A percentile compares a stretch with the other conserved stretches of the same genome.
These are phyloP conservation scores for Bombus ignitus DNA, from an alignment of 1,140 invertebrate species.

Conservation along the genomic window DNA sequence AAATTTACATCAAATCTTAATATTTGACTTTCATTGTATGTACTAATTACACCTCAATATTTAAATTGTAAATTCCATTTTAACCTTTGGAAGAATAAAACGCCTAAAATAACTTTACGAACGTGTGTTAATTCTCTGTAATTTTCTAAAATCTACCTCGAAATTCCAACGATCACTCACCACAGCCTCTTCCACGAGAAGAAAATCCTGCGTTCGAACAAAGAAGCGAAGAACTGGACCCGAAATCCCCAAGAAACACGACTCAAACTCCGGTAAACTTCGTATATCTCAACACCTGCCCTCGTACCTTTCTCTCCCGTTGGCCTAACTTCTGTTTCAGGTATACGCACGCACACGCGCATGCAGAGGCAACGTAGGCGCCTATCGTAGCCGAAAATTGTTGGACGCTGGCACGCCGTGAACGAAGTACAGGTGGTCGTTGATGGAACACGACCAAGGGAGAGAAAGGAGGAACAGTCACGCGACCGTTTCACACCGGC, in stretches of 20 bases:
- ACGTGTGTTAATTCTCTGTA: not conserved
- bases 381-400: slow-evolving; percentile 1
- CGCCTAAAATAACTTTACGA: not conserved
- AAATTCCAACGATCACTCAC: not conserved
- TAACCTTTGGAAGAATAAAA: not conserved
- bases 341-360: not conserved
- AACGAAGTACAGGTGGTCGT: slow-evolving; percentile 20
- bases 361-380: not conserved
- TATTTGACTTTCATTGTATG: no score
- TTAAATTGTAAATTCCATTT: no score
- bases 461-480: not conserved
- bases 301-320: slow-evolving; percentile 22
- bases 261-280: not conserved
- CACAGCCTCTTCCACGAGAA: not conserved
- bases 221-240: slow-evolving; percentile 6
- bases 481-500: not conserved
- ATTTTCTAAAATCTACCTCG: not conserved
- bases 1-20: no score
- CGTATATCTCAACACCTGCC: slow-evolving; percentile 27
- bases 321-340: not conserved
- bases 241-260: not conserved
- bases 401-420: not conserved
- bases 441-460: not conserved
- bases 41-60: no score
- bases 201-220: not conserved